Evolutionary conservation across 2,797 vertebrate species (phyloP).

Genomic region (Lepus oiostolus): DNA sequence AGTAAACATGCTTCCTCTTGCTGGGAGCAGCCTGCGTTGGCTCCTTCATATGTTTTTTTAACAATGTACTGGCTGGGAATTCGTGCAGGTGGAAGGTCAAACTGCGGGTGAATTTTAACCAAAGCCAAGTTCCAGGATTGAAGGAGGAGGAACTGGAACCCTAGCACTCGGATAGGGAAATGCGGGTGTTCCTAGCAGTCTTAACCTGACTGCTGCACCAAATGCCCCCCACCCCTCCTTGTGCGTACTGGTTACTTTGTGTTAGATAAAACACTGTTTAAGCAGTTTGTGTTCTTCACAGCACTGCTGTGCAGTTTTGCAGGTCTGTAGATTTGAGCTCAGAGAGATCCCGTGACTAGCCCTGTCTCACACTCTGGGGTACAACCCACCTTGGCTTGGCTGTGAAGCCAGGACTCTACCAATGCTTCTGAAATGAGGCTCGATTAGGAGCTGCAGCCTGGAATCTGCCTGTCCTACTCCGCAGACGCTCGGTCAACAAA

Average conservation of each 20-base stretch:
- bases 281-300: conserved; percentile 42
- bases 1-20: not conserved
- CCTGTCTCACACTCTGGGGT: not conserved
- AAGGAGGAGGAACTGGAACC: too few relatives aligned
- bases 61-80: not conserved
- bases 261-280: not conserved
- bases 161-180: too few relatives aligned
- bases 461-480: not conserved
- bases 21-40: not conserved
- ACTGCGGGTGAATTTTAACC: conserved; percentile 25
- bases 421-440: not conserved
- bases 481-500: not conserved
- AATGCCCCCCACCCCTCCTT: not conserved
- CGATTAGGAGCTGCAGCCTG: not conserved
- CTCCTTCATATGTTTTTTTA: not conserved
- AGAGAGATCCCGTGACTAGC: not conserved
- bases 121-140: not conserved
- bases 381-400: not conserved
- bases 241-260: not conserved
- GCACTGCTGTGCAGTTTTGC: not conserved
- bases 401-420: not conserved
- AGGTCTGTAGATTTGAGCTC: conserved; percentile 13
- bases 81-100: not conserved
- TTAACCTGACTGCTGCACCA: too few relatives aligned
- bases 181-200: too few relatives aligned